These are phyloP conservation scores for Pyrrhosoma nymphula DNA, from an alignment of 2,888 invertebrate species.

Conservation along the genomic window DNA sequence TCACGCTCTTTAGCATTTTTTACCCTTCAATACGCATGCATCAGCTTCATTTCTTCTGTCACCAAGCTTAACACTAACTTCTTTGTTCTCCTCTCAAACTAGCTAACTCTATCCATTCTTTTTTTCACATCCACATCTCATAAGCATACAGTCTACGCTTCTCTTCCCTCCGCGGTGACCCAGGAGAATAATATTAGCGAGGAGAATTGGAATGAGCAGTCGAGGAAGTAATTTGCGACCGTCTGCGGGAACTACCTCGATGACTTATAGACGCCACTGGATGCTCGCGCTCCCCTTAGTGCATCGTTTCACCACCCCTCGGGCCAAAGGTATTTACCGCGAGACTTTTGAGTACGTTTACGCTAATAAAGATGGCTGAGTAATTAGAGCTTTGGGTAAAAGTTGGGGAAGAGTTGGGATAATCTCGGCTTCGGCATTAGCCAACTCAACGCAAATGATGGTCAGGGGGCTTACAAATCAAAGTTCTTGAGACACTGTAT, in stretches of 20 bases:
- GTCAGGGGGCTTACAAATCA: not conserved
- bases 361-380: not conserved
- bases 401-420: not conserved
- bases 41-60: too few relatives aligned
- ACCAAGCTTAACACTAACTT: too few relatives aligned
- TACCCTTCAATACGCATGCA: too few relatives aligned
- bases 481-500: not conserved
- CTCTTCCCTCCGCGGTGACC: too few relatives aligned
- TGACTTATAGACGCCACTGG: not conserved
- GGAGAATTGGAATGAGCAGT: not conserved
- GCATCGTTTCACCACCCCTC: not conserved
- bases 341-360: not conserved
- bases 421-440: not conserved
- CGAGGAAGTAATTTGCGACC: not conserved
- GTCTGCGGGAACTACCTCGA: not conserved
- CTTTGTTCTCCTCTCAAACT: too few relatives aligned
- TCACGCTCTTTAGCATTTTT: too few relatives aligned
- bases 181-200: too few relatives aligned
- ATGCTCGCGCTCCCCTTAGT: not conserved
- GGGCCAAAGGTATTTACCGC: not conserved
- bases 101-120: too few relatives aligned
- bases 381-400: not conserved
- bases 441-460: not conserved
- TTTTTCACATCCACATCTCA: too few relatives aligned
- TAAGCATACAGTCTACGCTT: too few relatives aligned